Evolutionary conservation across 2,888 invertebrate species (phyloP).

Genomic region (Drosophila borealis): DNA sequence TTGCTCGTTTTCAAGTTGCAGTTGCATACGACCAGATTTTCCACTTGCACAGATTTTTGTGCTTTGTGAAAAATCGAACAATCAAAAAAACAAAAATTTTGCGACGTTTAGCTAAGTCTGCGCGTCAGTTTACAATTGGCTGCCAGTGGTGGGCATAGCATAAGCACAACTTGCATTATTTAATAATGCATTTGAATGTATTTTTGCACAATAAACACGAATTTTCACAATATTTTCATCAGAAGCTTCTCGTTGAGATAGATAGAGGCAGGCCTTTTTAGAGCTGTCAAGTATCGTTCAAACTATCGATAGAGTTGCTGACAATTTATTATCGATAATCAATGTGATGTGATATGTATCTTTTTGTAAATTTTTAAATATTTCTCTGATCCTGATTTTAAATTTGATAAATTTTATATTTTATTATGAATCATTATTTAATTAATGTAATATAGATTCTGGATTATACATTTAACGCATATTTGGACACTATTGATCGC

Average conservation of each 20-base stretch:
- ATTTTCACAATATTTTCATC: conserved; percentile 60
- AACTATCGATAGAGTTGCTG: conserved; percentile 19
- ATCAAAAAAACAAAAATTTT: conserved; percentile 21
- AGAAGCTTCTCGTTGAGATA: conserved; percentile 49
- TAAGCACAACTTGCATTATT: conserved; percentile 48
- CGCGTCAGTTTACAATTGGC: conserved; percentile 18
- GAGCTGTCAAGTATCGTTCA: conserved; percentile 20
- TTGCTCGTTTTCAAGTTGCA: conserved; percentile 36
- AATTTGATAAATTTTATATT: no score
- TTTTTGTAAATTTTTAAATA: no score
- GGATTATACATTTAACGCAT: neutral
- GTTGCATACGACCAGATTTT: conserved; percentile 46
- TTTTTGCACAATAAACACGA: conserved; percentile 48
- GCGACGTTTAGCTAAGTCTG: conserved; percentile 11
- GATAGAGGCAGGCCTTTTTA: conserved; percentile 42
- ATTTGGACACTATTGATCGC: neutral
- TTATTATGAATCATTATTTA: no score
- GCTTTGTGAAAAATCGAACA: conserved; percentile 57
- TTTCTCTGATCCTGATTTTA: no score
- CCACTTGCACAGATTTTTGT: conserved; percentile 33
- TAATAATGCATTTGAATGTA: conserved; percentile 29
- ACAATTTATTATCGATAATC: conserved; percentile 9
- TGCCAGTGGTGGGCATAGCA: conserved; percentile 29
- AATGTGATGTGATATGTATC: neutral
- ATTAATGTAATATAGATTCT: neutral